Evolutionary conservation across 1,140 invertebrate genomes (phyloP).

Genomic region (Lepidurus couesii): DNA sequence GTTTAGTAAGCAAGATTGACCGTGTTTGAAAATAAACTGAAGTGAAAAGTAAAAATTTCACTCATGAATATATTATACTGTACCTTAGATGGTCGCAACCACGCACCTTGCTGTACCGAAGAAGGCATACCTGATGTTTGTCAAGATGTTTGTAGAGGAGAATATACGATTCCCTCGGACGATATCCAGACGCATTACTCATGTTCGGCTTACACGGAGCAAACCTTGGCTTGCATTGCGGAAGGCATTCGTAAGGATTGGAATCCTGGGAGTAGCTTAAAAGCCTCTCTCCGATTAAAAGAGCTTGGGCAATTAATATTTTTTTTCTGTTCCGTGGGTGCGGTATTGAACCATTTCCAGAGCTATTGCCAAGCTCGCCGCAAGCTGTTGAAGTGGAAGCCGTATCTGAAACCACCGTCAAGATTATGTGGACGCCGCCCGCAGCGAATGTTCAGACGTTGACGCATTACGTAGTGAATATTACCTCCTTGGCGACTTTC

Average conservation of each 20-base stretch:
- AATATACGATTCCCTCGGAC: conserved; percentile 74
- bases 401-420: conserved; percentile 60
- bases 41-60: too few species aligned
- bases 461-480: conserved; percentile 61
- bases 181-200: conserved; percentile 75
- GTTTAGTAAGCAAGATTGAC: too few species aligned
- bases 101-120: conserved; percentile 72
- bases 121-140: conserved; percentile 74
- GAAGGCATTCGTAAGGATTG: conserved; percentile 62
- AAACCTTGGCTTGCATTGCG: conserved; percentile 70
- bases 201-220: conserved; percentile 72
- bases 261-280: neutral
- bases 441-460: conserved; percentile 56
- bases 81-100: conserved; percentile 64
- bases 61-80: too few species aligned
- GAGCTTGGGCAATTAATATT: neutral
- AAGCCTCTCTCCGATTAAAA: neutral
- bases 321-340: conserved; percentile 33
- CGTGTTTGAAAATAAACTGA: too few species aligned
- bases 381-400: conserved; percentile 61
- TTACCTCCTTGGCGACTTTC: conserved; percentile 50
- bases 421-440: conserved; percentile 62
- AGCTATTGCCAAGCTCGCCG: conserved; percentile 65
- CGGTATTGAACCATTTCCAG: conserved; percentile 44
- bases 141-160: conserved; percentile 74